A percentile compares a stretch with the other conserved stretches of the same genome.
phyloP scores from a whole-genome alignment of 1,140 invertebrate species.

The Maniola jurtina region DNA sequence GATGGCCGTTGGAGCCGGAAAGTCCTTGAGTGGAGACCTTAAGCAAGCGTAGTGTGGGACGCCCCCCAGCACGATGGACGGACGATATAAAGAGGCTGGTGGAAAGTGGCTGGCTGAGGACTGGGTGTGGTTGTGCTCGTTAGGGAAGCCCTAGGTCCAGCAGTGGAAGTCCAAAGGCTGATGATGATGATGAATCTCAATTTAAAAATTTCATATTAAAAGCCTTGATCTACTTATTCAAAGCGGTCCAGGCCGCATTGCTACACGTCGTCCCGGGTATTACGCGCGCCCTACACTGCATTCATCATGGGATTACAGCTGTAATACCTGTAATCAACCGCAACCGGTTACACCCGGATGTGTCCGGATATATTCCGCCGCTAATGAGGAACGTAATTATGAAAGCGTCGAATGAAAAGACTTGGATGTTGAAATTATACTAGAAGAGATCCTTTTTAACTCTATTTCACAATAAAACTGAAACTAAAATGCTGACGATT shows the following conservation, averaged over 20 bases:
- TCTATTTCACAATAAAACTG: too few relatives aligned
- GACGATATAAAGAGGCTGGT: too few relatives aligned
- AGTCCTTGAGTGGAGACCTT: too few relatives aligned
- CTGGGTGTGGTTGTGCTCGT: too few relatives aligned
- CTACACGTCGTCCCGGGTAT: not conserved
- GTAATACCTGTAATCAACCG: slow-evolving; percentile 39
- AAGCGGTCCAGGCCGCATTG: not conserved
- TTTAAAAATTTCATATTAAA: not conserved
- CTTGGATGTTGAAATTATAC: not conserved
- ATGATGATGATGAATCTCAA: too few relatives aligned
- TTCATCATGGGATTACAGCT: slow-evolving; percentile 39
- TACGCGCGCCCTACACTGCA: slow-evolving; percentile 12
- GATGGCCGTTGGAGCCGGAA: too few relatives aligned
- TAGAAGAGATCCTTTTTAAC: not conserved
- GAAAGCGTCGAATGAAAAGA: slow-evolving; percentile 32
- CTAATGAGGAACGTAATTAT: slow-evolving; percentile 51
- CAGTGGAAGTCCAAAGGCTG: too few relatives aligned
- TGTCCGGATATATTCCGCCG: slow-evolving; percentile 38
- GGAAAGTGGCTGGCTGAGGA: too few relatives aligned
- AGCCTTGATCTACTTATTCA: not conserved
- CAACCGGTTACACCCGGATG: slow-evolving; percentile 32
- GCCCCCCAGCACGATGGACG: too few relatives aligned
- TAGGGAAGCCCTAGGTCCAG: too few relatives aligned
- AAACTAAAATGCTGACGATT: too few relatives aligned
- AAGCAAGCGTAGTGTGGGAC: too few relatives aligned